A percentile compares a stretch with the other conserved stretches of the same genome.
Evolutionary conservation across 2,797 vertebrate species (phyloP).

Genomic region (Lepidocolaptes lacrymiger): DNA sequence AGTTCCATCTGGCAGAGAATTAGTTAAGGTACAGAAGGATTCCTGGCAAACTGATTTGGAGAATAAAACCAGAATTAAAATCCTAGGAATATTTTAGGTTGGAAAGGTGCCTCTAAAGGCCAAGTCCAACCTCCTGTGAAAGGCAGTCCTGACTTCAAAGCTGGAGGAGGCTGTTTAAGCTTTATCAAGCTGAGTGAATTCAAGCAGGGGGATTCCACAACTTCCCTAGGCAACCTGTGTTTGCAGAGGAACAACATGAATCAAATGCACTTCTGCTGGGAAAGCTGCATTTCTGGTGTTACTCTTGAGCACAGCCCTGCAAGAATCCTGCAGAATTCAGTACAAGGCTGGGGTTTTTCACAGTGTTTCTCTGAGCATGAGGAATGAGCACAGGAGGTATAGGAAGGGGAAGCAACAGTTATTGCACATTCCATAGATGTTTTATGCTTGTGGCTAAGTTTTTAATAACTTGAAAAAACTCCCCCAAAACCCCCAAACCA

Average conservation of each 20-base stretch:
- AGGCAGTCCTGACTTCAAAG: background rate
- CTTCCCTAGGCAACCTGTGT: background rate
- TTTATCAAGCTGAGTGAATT: background rate
- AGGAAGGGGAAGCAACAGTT: background rate
- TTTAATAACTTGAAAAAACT: background rate
- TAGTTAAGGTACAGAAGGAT: background rate
- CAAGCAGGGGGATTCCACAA: background rate
- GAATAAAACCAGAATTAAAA: background rate
- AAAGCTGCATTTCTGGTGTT: background rate
- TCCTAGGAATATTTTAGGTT: background rate
- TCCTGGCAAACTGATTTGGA: background rate
- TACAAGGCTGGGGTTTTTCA: background rate
- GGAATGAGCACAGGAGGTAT: background rate
- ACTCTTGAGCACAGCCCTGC: background rate
- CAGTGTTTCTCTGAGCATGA: background rate
- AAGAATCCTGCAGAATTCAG: background rate
- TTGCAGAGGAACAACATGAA: background rate
- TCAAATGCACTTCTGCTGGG: background rate
- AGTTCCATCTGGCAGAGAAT: background rate
- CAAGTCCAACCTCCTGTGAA: background rate
- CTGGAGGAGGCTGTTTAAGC: background rate
- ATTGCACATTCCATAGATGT: background rate
- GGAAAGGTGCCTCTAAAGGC: background rate
- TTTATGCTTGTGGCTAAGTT: background rate
- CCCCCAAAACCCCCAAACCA: background rate